These are phyloP conservation scores for Fukomys damarensis DNA, from an alignment of 2,113 vertebrate genomes.

Conservation along the genomic window DNA sequence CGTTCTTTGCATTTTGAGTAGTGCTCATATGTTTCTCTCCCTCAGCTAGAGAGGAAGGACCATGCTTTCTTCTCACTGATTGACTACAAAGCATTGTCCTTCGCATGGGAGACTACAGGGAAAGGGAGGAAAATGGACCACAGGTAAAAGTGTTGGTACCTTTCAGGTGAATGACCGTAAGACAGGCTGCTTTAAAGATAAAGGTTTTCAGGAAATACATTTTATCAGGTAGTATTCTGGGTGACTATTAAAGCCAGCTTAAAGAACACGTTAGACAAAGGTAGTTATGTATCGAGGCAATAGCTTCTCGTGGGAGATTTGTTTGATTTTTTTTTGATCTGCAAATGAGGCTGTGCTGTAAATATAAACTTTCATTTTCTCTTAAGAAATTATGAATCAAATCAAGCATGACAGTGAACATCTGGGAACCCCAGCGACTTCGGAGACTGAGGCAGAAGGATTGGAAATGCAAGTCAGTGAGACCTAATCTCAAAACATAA, in stretches of 20 bases:
- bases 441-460: neutral
- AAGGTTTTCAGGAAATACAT: neutral
- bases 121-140: neutral
- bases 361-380: neutral
- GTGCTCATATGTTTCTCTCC: fast-evolving
- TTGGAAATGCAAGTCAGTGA: neutral
- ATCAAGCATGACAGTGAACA: neutral
- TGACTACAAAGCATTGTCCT: fast-evolving
- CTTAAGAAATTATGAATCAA: neutral
- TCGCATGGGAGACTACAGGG: fast-evolving
- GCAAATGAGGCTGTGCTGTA: fast-evolving
- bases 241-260: neutral
- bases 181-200: neutral
- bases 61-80: fast-evolving
- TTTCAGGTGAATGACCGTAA: neutral
- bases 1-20: neutral
- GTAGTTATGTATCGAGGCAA: fast-evolving
- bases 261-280: fast-evolving
- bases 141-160: neutral
- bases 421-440: neutral
- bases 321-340: neutral
- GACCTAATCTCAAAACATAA: neutral
- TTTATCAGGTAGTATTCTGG: fast-evolving
- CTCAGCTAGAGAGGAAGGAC: neutral
- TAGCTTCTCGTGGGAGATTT: fast-evolving